Evolutionary conservation across 2,797 vertebrate species (phyloP).

Genomic region (Hyperoplus immaculatus): DNA sequence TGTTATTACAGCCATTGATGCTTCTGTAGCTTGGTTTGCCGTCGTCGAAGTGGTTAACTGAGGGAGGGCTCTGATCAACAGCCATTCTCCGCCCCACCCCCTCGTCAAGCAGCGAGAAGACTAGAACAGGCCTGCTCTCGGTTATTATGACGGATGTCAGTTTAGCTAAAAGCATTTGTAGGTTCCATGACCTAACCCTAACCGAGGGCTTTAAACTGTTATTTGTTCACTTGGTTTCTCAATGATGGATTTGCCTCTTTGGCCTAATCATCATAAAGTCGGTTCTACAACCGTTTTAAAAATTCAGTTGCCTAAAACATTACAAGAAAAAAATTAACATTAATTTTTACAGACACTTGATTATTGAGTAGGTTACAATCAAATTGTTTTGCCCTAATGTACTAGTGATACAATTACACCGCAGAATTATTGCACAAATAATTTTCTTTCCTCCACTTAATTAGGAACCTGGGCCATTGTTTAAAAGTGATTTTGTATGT

Average conservation of each 20-base stretch:
- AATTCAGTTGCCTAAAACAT: too few species aligned
- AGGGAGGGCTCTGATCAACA: slow-evolving; percentile 63
- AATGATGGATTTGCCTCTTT: neutral
- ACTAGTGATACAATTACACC: slow-evolving; percentile 1
- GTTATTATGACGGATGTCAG: slow-evolving; percentile 41
- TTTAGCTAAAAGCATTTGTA: slow-evolving; percentile 40
- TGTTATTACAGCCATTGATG: slow-evolving; percentile 60
- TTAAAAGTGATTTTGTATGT: slow-evolving; percentile 72
- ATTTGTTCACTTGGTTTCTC: slow-evolving; percentile 2
- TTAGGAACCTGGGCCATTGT: slow-evolving; percentile 47
- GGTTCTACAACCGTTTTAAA: neutral
- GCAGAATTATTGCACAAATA: slow-evolving; percentile 27
- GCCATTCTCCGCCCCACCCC: slow-evolving; percentile 37
- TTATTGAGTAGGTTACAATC: neutral
- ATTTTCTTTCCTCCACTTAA: slow-evolving; percentile 37
- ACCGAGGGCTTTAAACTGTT: slow-evolving; percentile 24
- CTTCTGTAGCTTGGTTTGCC: slow-evolving; percentile 24
- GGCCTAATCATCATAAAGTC: neutral
- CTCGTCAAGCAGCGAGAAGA: slow-evolving; percentile 22
- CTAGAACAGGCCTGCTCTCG: slow-evolving; percentile 29
- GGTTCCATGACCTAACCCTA: slow-evolving; percentile 39
- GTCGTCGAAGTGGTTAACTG: slow-evolving; percentile 77
- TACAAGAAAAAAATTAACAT: neutral
- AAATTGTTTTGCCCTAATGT: slow-evolving; percentile 16
- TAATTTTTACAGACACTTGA: neutral